Evolutionary conservation across 2,113 vertebrate genomes (phyloP), one percentile per base, ranked within the genome.

Genomic region (Guaruba guarouba): DNA sequence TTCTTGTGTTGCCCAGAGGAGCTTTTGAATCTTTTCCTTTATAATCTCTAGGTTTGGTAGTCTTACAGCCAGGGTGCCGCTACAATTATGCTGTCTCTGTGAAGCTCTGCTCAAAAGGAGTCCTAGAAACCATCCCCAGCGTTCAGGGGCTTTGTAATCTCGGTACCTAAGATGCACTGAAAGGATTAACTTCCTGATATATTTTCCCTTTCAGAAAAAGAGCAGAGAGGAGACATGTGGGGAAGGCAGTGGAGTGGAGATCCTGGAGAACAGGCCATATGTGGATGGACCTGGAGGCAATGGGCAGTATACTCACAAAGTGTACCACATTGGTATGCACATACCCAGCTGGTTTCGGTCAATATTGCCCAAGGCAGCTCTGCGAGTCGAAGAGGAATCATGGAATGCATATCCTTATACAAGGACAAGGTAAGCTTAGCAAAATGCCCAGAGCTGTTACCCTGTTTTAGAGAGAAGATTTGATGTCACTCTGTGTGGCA

Each of bases 321-420:
- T 99, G 81, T 99, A 99, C 95, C 99, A 99, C 91, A 99, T 99
- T 71, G 99, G 99, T 84, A 99, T 99, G 99, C 99, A 99, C 97
- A 99, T 99, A 92, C 99, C 99, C 86, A 98, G 99, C 97, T 99
- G 99, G 99, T 99, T 99, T 97, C 99, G 99, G 88, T 99, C 99
- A 61, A 99, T 99, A 13, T 92, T 99, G 97, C 99, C 99, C 96
- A 99, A 99, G 97, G 99, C 99, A 1, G 99, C 99, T 2, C 96
- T 99, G 82, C 97, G 99, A 19, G 99, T 99, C 4, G 99, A 99
- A 91, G 99, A 99, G 95, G 99, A 99, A 54, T 99, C 99, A 0
- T 99, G 99, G 99, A 99, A 99, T 2, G 99, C 99, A 39, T 99
- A 99, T 96, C 99, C 99, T 79, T 99, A 99, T 81, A 99, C 99